Conservation (phyloP, 2,888 invertebrate genomes). For the Ormyrus nitidulus region DNA sequence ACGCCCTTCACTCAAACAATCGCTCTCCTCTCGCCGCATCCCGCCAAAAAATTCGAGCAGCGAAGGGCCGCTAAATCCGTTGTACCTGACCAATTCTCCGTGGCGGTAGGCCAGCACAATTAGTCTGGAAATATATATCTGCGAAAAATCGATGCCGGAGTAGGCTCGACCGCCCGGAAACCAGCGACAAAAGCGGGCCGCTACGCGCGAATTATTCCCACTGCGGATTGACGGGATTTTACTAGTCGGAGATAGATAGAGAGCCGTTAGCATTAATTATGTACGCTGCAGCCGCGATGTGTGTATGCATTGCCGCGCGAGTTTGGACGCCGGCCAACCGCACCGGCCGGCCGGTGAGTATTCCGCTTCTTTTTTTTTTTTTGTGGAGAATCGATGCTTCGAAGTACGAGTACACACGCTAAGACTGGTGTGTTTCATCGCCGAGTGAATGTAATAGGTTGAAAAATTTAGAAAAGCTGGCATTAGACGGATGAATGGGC, state of each 20-base stretch:
- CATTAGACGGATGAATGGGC: too few relatives aligned
- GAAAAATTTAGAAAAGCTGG: too few relatives aligned
- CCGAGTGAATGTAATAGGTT: too few relatives aligned
- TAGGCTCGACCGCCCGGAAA: background rate
- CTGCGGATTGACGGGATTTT: constrained; percentile 31
- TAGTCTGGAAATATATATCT: constrained; percentile 26
- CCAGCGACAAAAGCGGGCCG: background rate
- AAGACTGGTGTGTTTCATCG: too few relatives aligned
- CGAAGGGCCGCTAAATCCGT: background rate
- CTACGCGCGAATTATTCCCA: constrained; percentile 1
- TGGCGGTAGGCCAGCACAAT: constrained; percentile 10
- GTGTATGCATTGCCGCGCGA: background rate
- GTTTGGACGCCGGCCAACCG: constrained; percentile 24
- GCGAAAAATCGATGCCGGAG: constrained; percentile 25
- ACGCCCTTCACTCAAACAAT: background rate
- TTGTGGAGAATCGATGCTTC: too few relatives aligned
- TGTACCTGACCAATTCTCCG: background rate
- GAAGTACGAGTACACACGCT: too few relatives aligned
- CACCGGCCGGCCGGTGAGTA: background rate
- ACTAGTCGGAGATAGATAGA: background rate
- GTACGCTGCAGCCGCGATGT: background rate
- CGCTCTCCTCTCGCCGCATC: background rate
- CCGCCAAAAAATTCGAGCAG: constrained; percentile 23
- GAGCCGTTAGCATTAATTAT: constrained; percentile 20
- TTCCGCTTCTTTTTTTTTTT: too few relatives aligned